Conservation (phyloP, 2,888 invertebrate genomes). For the Pocota personata region DNA sequence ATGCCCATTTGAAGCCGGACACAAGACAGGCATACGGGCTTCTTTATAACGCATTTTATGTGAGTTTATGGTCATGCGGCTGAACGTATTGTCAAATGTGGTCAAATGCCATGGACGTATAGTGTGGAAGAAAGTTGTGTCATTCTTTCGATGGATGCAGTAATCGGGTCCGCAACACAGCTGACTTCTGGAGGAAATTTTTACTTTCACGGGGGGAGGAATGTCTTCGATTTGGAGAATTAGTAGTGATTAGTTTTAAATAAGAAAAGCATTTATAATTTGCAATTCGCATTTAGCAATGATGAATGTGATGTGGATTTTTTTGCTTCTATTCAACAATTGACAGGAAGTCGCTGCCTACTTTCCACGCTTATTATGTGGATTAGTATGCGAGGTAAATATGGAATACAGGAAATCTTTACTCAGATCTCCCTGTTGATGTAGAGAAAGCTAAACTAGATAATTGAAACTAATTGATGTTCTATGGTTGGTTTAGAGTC, state of each 20-base stretch:
- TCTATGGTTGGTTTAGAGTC: constrained; percentile 14
- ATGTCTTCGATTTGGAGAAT: background rate
- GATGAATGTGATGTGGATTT: background rate
- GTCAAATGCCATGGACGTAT: constrained; percentile 14
- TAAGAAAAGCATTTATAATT: background rate
- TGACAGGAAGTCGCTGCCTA: constrained; percentile 35
- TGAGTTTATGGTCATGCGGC: constrained; percentile 8
- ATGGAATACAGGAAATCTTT: constrained; percentile 54
- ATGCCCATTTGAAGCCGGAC: background rate
- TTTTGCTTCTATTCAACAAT: background rate
- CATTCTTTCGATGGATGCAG: background rate
- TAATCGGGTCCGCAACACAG: constrained; percentile 14
- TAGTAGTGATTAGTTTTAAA: background rate
- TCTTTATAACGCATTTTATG: constrained; percentile 12
- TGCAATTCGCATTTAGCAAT: background rate
- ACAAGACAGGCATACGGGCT: background rate
- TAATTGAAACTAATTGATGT: constrained; percentile 51
- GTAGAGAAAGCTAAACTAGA: constrained; percentile 38
- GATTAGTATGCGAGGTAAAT: constrained; percentile 44
- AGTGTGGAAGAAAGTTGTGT: constrained; percentile 17
- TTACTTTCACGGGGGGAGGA: constrained; percentile 38
- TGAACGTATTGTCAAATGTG: constrained; percentile 21
- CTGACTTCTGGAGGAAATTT: background rate
- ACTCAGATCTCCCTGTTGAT: constrained; percentile 4
- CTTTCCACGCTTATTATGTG: constrained; percentile 51